phyloP scores from a whole-genome alignment of 2,113 vertebrate species.

The Gadus macrocephalus region DNA sequence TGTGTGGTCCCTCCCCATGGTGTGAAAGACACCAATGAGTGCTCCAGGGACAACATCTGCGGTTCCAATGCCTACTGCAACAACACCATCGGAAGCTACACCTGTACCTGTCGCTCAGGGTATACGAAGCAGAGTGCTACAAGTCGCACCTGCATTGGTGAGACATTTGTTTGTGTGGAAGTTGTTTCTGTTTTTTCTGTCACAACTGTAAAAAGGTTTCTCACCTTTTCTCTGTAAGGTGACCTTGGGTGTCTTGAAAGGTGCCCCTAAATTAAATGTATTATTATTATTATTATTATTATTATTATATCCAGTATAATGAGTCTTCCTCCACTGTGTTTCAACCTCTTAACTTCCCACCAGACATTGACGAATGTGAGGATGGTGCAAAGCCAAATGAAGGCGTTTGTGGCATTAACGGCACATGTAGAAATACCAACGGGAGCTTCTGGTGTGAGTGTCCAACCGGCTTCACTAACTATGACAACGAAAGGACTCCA shows the following conservation, averaged over 20 bases:
- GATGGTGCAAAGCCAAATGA: fast-evolving
- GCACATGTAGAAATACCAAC: conserved; percentile 44
- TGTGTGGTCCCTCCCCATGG: not conserved
- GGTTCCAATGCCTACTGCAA: conserved; percentile 21
- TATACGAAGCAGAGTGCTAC: not conserved
- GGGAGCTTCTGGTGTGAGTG: conserved; percentile 66
- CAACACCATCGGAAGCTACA: conserved; percentile 53
- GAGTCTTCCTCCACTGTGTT: not conserved
- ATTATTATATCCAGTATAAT: not conserved
- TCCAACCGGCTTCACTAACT: conserved; percentile 59
- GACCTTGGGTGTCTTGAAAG: too few relatives aligned
- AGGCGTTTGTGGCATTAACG: conserved; percentile 53
- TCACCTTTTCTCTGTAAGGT: too few relatives aligned
- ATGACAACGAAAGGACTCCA: conserved; percentile 35
- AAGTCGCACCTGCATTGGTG: conserved; percentile 44
- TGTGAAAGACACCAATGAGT: conserved; percentile 59
- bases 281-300: too few relatives aligned
- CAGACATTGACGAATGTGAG: conserved; percentile 67
- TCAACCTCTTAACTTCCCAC: not conserved
- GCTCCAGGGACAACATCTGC: conserved; percentile 21
- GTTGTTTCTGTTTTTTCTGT: not conserved
- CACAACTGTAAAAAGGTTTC: not conserved
- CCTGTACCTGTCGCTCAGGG: conserved; percentile 46
- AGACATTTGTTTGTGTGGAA: conserved; percentile 11
- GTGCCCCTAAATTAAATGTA: too few relatives aligned